Conservation (phyloP, 2,888 invertebrate species). For the Thumatha senex region DNA sequence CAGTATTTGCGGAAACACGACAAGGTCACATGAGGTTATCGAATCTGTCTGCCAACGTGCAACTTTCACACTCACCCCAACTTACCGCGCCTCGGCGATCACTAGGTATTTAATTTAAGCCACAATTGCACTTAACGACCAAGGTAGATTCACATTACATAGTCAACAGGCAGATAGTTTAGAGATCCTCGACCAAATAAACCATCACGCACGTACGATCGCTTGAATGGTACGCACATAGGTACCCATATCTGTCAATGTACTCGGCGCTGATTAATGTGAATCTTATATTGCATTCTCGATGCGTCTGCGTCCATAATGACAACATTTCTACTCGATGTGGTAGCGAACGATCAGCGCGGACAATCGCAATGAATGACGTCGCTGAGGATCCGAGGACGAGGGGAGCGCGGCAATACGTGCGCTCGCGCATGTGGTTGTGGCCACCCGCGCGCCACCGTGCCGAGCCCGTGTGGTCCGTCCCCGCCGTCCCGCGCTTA, state of each 20-base stretch:
- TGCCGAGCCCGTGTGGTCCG: constrained; percentile 83
- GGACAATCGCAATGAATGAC: constrained; percentile 82
- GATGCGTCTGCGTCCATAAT: constrained; percentile 75
- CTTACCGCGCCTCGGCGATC: constrained; percentile 36
- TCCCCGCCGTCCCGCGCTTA: constrained; percentile 45
- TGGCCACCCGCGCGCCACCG: constrained; percentile 82
- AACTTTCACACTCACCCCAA: constrained; percentile 61
- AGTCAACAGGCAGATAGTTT: constrained; percentile 42
- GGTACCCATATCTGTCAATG: constrained; percentile 58
- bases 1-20: constrained; percentile 49
- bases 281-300: constrained; percentile 69
- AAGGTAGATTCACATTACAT: constrained; percentile 38
- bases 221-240: constrained; percentile 51
- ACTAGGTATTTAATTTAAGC: constrained; percentile 39
- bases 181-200: constrained; percentile 38
- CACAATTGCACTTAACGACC: constrained; percentile 34
- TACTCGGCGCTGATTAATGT: constrained; percentile 53
- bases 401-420: constrained; percentile 58
- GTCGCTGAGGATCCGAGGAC: constrained; percentile 54
- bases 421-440: constrained; percentile 77
- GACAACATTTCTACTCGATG: constrained; percentile 78
- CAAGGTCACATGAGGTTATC: constrained; percentile 72
- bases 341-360: constrained; percentile 73
- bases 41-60: constrained; percentile 45
- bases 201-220: constrained; percentile 35